Evolutionary conservation across 1,140 invertebrate species (phyloP).

Genomic region (Ditylenchus dipsaci): DNA sequence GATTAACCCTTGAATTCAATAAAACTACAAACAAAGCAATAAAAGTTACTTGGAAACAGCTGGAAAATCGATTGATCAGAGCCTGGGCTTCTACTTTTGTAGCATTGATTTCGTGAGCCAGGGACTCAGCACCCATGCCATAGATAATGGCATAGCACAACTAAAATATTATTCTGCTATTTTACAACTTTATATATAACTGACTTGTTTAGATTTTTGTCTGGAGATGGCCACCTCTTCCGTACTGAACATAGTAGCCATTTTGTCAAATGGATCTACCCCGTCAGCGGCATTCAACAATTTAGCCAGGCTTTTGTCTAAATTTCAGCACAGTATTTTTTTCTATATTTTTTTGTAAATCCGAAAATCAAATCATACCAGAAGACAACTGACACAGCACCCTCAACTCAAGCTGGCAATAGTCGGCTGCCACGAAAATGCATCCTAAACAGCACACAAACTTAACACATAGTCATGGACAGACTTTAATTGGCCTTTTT

Average conservation of each 20-base stretch:
- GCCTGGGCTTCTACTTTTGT: constrained; percentile 72
- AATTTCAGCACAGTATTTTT: too few relatives aligned
- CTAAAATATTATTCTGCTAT: too few relatives aligned
- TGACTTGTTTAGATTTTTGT: constrained; percentile 32
- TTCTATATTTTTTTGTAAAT: too few relatives aligned
- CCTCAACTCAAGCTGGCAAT: constrained; percentile 88
- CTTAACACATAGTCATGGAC: too few relatives aligned
- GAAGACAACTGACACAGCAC: constrained; percentile 80
- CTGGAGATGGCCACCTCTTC: too few relatives aligned
- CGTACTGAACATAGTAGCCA: constrained; percentile 58
- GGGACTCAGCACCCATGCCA: constrained; percentile 82
- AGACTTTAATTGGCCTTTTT: too few relatives aligned
- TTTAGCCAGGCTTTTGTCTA: too few relatives aligned
- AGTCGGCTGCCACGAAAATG: constrained; percentile 80
- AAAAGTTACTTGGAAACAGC: constrained; percentile 69
- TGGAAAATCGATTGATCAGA: constrained; percentile 78
- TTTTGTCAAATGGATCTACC: background rate
- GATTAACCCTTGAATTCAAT: background rate
- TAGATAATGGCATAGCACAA: constrained; percentile 95
- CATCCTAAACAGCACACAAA: too few relatives aligned
- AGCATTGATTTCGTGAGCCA: constrained; percentile 77
- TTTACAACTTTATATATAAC: too few relatives aligned
- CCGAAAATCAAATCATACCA: too few relatives aligned
- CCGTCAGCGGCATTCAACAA: too few relatives aligned
- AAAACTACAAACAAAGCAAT: constrained; percentile 1